Evolutionary conservation across 2,888 invertebrate species (phyloP).

Genomic region (Netelia virgata): DNA sequence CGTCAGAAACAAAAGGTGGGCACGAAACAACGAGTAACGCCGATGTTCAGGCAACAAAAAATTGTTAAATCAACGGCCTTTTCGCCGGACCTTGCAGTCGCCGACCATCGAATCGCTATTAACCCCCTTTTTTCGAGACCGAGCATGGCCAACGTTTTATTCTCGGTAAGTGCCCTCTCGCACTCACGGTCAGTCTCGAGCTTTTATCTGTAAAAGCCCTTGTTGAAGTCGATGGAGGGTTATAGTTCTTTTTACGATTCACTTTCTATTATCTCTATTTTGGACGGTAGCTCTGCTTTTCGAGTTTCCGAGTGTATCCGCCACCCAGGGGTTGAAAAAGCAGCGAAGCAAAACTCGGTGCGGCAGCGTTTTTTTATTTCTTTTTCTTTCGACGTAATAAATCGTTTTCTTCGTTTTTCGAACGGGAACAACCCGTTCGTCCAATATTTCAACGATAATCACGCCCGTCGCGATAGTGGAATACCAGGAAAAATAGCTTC

Average conservation of each 20-base stretch:
- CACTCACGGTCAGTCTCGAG: conserved; percentile 60
- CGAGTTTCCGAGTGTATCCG: conserved; percentile 13
- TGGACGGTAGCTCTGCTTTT: conserved; percentile 27
- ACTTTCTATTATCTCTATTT: conserved; percentile 59
- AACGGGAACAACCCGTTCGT: neutral
- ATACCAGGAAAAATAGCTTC: neutral
- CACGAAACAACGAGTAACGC: conserved; percentile 1
- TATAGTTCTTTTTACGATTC: conserved; percentile 65
- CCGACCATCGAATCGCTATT: conserved; percentile 68
- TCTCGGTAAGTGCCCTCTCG: conserved; percentile 64
- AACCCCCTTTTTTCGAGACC: conserved; percentile 58
- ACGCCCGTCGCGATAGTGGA: neutral
- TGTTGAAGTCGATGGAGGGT: conserved; percentile 59
- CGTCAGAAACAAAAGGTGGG: neutral
- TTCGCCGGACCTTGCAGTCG: conserved; percentile 3
- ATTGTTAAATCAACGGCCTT: conserved; percentile 45
- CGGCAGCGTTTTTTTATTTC: neutral
- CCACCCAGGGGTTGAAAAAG: neutral
- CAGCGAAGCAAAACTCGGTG: neutral
- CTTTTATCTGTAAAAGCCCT: conserved; percentile 72
- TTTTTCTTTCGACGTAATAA: neutral
- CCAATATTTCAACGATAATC: neutral
- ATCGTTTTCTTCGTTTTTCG: neutral
- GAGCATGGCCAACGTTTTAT: conserved; percentile 60
- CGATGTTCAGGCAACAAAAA: conserved; percentile 30